A percentile compares a stretch with the other conserved stretches of the same genome.
These are phyloP conservation scores for Chironomus riparius DNA, from an alignment of 2,888 invertebrate species.

Conservation along the genomic window DNA sequence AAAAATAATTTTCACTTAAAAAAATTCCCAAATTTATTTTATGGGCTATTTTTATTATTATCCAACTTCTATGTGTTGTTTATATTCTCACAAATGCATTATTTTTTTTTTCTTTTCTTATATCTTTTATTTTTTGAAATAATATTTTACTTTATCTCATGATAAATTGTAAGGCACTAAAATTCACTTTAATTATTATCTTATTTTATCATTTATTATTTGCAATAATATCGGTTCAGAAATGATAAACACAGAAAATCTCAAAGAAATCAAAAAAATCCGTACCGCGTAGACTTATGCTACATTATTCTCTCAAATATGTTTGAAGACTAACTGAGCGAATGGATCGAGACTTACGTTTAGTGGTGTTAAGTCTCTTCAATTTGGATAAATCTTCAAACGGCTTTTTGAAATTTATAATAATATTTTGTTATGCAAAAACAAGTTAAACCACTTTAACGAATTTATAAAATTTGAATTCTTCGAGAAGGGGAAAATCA, in stretches of 20 bases:
- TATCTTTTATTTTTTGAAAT: constrained; percentile 1
- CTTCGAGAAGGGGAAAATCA: no score
- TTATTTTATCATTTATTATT: neutral
- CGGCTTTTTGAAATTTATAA: no score
- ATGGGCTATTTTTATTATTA: constrained; percentile 23
- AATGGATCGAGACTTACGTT: neutral
- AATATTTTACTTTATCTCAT: constrained; percentile 1
- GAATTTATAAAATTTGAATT: no score
- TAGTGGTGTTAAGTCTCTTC: neutral
- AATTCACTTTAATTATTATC: neutral
- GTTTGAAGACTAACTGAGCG: neutral
- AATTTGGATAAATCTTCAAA: neutral
- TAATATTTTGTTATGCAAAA: no score
- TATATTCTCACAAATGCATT: neutral
- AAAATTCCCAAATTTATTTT: constrained; percentile 3
- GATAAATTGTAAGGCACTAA: constrained; percentile 16
- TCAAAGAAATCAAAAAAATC: neutral
- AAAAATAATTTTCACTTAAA: neutral
- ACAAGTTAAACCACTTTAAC: no score
- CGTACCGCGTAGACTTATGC: neutral
- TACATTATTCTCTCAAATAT: neutral
- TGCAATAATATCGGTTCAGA: neutral
- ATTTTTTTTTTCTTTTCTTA: neutral
- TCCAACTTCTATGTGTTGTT: neutral
- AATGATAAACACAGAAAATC: neutral